Conservation (phyloP, 2,888 invertebrate species). For the Cenopis cana region DNA sequence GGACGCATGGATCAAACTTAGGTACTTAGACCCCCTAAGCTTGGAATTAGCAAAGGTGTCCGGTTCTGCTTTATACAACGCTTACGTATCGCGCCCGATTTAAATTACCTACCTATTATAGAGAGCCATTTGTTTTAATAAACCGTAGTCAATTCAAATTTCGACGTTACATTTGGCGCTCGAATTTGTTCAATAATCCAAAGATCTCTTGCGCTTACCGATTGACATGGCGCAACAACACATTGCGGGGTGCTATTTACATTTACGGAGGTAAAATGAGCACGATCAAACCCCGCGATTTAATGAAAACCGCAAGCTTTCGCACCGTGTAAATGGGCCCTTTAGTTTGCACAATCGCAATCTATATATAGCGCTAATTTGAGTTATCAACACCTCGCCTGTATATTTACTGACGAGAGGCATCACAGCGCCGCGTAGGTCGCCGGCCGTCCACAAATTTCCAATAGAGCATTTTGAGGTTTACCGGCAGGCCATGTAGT, state of each 20-base stretch:
- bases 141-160: neutral
- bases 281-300: too few species aligned
- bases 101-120: neutral
- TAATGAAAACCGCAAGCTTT: too few species aligned
- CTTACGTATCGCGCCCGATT: neutral
- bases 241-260: too few species aligned
- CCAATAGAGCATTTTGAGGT: too few species aligned
- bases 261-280: too few species aligned
- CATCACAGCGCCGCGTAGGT: too few species aligned
- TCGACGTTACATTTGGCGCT: neutral
- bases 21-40: conserved; percentile 2
- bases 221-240: too few species aligned
- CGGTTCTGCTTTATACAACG: neutral
- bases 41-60: conserved; percentile 16
- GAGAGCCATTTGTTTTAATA: neutral
- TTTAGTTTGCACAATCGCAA: neutral
- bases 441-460: too few species aligned
- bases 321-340: too few species aligned
- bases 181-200: neutral
- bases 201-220: neutral
- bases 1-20: conserved; percentile 17
- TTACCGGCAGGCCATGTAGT: too few species aligned
- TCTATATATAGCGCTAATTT: neutral
- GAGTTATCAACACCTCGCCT: neutral
- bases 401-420: too few species aligned